Evolutionary conservation across 2,113 vertebrate species (phyloP).

Genomic region (Leiothrix lutea): DNA sequence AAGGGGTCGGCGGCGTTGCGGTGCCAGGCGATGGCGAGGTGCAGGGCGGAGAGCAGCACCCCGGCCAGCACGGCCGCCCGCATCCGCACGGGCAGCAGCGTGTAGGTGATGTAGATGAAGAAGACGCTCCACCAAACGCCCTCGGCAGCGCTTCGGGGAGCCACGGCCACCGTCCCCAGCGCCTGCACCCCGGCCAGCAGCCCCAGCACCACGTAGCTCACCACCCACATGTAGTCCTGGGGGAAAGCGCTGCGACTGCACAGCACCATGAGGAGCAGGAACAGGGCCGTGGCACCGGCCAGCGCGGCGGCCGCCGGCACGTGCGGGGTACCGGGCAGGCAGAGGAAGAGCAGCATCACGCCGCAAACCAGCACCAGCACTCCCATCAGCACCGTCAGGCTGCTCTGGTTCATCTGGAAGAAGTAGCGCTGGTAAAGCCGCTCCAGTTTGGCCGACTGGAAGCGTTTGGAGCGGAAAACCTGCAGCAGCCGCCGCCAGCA

Average conservation of each 20-base stretch:
- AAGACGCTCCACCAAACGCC: slow-evolving; percentile 96
- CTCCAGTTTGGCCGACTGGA: slow-evolving; percentile 94
- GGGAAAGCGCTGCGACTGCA: slow-evolving; percentile 94
- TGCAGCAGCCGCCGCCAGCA: slow-evolving; percentile 84
- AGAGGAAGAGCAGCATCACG: slow-evolving; percentile 92
- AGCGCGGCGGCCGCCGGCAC: slow-evolving; percentile 80
- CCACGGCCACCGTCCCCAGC: slow-evolving; percentile 81
- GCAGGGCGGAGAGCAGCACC: slow-evolving; percentile 84
- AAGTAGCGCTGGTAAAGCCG: slow-evolving; percentile 97
- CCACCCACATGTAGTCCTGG: slow-evolving; percentile 97
- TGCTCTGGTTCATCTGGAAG: slow-evolving; percentile 98
- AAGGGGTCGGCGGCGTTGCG: slow-evolving; percentile 84
- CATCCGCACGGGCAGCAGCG: slow-evolving; percentile 94
- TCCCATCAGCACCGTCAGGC: slow-evolving; percentile 94
- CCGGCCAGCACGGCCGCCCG: slow-evolving; percentile 91
- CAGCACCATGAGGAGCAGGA: slow-evolving; percentile 91
- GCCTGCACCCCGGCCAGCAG: slow-evolving; percentile 85
- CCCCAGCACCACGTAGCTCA: slow-evolving; percentile 92
- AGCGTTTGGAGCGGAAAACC: slow-evolving; percentile 95
- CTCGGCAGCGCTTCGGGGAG: slow-evolving; percentile 85
- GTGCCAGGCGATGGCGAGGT: slow-evolving; percentile 88
- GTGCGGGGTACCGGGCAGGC: slow-evolving; percentile 76
- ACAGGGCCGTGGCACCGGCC: slow-evolving; percentile 83
- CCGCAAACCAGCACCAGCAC: slow-evolving; percentile 88
- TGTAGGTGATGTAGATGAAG: slow-evolving; percentile 97